These are phyloP conservation scores for Harpagoxenus sublaevis DNA, from an alignment of 2,888 invertebrate genomes.

Conservation along the genomic window DNA sequence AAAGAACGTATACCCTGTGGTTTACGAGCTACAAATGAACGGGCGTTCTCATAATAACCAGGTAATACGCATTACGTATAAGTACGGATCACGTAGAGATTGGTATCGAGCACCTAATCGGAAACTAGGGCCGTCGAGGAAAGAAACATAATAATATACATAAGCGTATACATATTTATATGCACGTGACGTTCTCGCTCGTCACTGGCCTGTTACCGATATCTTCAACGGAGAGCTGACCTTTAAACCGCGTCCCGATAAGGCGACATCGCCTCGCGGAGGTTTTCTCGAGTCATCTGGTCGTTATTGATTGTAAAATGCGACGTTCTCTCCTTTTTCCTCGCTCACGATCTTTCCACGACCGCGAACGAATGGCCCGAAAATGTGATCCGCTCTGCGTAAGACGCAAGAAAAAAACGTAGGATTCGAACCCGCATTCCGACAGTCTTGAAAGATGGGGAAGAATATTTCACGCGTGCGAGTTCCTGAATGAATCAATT, in stretches of 20 bases:
- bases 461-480: neutral
- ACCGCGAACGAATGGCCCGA: neutral
- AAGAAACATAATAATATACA: constrained; percentile 58
- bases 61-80: neutral
- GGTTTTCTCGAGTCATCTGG: constrained; percentile 66
- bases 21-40: constrained; percentile 4
- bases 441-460: neutral
- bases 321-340: constrained; percentile 31
- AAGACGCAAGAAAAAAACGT: neutral
- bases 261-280: constrained; percentile 71
- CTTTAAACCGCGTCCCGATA: constrained; percentile 82
- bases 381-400: neutral
- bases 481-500: constrained; percentile 13
- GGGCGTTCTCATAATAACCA: neutral
- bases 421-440: neutral
- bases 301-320: constrained; percentile 53
- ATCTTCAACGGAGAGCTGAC: constrained; percentile 80
- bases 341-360: neutral
- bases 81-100: neutral
- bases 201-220: constrained; percentile 75
- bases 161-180: constrained; percentile 52
- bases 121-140: constrained; percentile 22
- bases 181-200: constrained; percentile 65
- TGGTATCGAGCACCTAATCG: neutral
- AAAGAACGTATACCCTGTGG: neutral